A percentile compares a stretch with the other conserved stretches of the same genome.
Evolutionary conservation across 1,140 invertebrate species (phyloP).

Genomic region (Lepidotrigona ventralis): DNA sequence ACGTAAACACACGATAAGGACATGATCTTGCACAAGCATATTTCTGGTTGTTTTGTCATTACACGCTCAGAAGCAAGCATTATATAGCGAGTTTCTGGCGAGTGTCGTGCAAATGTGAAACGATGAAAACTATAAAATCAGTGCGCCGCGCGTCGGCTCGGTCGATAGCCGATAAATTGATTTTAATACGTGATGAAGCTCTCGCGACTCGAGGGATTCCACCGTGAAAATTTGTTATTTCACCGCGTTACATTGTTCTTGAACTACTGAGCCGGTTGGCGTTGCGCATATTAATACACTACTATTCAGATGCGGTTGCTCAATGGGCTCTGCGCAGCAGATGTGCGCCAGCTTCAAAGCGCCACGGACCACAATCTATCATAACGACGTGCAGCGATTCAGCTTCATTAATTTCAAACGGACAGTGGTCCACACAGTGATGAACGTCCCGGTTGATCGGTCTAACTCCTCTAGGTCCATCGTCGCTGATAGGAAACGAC

Average conservation of each 20-base stretch:
- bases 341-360: conserved; percentile 18
- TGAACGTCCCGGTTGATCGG: not conserved
- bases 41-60: too few species aligned
- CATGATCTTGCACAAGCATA: too few species aligned
- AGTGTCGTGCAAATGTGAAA: too few species aligned
- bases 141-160: too few species aligned
- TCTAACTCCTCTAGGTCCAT: not conserved
- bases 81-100: too few species aligned
- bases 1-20: too few species aligned
- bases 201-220: not conserved
- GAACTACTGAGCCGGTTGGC: not conserved
- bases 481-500: not conserved
- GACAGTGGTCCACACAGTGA: conserved; percentile 12
- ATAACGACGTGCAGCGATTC: not conserved
- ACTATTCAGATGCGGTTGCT: conserved; percentile 36
- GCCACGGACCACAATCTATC: conserved; percentile 21
- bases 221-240: conserved; percentile 3
- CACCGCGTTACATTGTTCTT: not conserved
- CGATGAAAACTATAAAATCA: too few species aligned
- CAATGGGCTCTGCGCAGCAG: conserved; percentile 34
- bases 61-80: too few species aligned
- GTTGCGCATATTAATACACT: conserved; percentile 34
- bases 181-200: too few species aligned
- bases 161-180: too few species aligned
- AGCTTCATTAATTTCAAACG: conserved; percentile 29